Evolutionary conservation across 2,113 vertebrate genomes (phyloP).

Genomic region (Hiodon alosoides): DNA sequence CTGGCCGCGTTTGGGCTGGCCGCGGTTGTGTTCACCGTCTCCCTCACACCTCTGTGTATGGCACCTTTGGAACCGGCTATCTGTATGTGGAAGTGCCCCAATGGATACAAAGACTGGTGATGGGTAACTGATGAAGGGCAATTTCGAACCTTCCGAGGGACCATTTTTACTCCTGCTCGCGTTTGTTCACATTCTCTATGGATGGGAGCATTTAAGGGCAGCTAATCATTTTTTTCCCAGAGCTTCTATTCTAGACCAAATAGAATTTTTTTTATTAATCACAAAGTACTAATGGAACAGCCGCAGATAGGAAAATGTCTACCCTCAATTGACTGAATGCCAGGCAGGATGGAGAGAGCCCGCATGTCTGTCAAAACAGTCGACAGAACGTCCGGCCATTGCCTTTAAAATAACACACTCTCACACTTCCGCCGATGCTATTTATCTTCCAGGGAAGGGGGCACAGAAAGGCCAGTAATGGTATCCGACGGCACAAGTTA

Average conservation of each 20-base stretch:
- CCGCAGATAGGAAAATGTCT: conserved; percentile 46
- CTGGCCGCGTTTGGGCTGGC: no score
- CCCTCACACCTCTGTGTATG: no score
- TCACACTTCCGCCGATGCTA: conserved; percentile 56
- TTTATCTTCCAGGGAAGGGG: conserved; percentile 57
- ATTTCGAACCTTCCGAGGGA: conserved; percentile 36
- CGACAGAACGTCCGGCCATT: not conserved
- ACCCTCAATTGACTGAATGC: not conserved
- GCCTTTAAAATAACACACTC: conserved; percentile 48
- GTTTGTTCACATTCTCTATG: conserved; percentile 54
- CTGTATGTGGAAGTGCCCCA: no score
- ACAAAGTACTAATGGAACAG: conserved; percentile 56
- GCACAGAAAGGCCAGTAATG: conserved; percentile 51
- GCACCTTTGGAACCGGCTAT: no score
- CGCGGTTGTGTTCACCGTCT: no score
- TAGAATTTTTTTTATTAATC: conserved; percentile 57
- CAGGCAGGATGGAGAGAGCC: not conserved
- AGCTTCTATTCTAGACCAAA: conserved; percentile 48
- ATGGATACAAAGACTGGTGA: no score
- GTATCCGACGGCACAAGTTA: conserved; percentile 44
- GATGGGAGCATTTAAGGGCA: conserved; percentile 46
- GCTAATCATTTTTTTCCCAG: conserved; percentile 48
- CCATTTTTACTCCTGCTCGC: conserved; percentile 44
- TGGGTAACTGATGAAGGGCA: no score
- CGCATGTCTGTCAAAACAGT: not conserved